Percentiles rank a stretch among this genome's conserved stretches.
These are phyloP conservation scores for Melitaea athalia DNA, from an alignment of 2,888 invertebrate species.

Conservation along the genomic window DNA sequence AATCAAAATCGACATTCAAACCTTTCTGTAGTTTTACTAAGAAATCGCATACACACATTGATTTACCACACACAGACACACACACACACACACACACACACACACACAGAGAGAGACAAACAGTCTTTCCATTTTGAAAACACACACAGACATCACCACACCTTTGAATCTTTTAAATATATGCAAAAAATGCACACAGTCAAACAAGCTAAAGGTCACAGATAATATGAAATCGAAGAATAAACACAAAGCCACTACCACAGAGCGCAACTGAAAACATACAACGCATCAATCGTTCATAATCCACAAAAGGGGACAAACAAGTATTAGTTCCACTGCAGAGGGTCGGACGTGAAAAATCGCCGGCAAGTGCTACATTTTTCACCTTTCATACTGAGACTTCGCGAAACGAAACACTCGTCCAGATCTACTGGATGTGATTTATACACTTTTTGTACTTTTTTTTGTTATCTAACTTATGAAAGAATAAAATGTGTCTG, in stretches of 20 bases:
- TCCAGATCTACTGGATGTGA: constrained; percentile 27
- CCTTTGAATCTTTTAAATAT: not conserved
- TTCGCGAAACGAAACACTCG: constrained; percentile 28
- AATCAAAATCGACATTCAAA: no score
- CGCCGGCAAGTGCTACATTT: constrained; percentile 39
- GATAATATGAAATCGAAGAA: constrained; percentile 6
- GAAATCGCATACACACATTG: no score
- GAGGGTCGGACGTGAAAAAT: constrained; percentile 39
- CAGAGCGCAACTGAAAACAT: constrained; percentile 15
- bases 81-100: no score
- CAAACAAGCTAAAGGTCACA: not conserved
- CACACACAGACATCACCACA: not conserved
- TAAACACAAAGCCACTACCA: constrained; percentile 5
- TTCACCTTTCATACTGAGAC: constrained; percentile 39
- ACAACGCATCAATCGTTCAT: constrained; percentile 35
- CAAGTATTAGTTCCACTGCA: constrained; percentile 36
- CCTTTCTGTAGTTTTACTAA: no score
- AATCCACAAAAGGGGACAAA: constrained; percentile 36
- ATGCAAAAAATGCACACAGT: not conserved
- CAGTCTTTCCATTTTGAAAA: not conserved
- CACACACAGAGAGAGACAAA: no score
- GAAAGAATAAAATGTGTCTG: not conserved
- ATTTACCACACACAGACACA: no score
- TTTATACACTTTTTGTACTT: not conserved
- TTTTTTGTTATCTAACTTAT: not conserved